Evolutionary conservation across 2,797 vertebrate genomes (phyloP).

Genomic region (Knipowitschia caucasica): DNA sequence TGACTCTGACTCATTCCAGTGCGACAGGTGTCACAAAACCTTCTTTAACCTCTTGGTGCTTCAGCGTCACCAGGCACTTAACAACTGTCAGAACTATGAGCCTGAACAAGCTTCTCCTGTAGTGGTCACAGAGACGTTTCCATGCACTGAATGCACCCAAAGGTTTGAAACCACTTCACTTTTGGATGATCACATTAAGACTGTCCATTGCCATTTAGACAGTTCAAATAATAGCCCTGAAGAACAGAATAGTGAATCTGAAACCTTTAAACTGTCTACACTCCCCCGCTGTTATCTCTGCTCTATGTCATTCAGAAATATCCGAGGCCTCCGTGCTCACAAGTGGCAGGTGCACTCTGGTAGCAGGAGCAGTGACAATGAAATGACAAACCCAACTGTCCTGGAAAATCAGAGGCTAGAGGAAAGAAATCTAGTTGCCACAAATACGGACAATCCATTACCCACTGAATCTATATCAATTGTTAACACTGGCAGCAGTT

Average conservation of each 20-base stretch:
- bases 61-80: constrained; percentile 65
- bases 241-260: constrained; percentile 4
- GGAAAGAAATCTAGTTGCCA: constrained; percentile 4
- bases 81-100: constrained; percentile 43
- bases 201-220: constrained; percentile 32
- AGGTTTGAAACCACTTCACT: constrained; percentile 46
- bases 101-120: constrained; percentile 10
- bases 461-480: constrained; percentile 29
- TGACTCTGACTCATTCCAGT: constrained; percentile 63
- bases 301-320: constrained; percentile 65
- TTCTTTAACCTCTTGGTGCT: constrained; percentile 72
- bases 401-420: background rate
- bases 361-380: constrained; percentile 16
- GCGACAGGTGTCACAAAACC: constrained; percentile 66
- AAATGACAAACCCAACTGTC: background rate
- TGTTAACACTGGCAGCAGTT: constrained; percentile 41
- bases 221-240: background rate
- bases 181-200: constrained; percentile 46
- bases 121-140: constrained; percentile 9
- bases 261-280: constrained; percentile 32
- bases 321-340: constrained; percentile 73
- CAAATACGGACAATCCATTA: constrained; percentile 5
- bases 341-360: constrained; percentile 74
- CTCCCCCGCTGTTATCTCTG: constrained; percentile 67
- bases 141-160: constrained; percentile 46